Evolutionary conservation across 2,888 invertebrate species (phyloP), one percentile per base, ranked within the genome.

Genomic region (Napeogenes sylphis): DNA sequence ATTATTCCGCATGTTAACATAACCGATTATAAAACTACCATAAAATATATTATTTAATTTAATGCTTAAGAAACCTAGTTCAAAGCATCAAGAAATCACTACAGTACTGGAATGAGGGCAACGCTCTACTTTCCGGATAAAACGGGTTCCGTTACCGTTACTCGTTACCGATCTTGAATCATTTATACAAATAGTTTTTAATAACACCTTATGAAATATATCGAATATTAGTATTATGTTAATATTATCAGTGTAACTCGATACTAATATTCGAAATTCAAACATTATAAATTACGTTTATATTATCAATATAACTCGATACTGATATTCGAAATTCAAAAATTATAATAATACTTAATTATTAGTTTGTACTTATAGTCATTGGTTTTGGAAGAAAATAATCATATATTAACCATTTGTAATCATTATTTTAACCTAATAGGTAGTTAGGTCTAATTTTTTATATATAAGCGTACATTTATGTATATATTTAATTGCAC

Each of bases 81-180:
- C 68, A 65, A 71, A 75, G 74, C 73, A 74, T 75, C 81, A 82
- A 84, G 85, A 83, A 83, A 83, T 82, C 81, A 68, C 67, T 68
- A 77, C 79, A 76, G 68, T 75, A 69, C 78, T 77, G 78, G 82
- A 83, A 86, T 82, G 87, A 75, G 89, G 85, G 81, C 88, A 84
- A 78, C 77, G 87, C 78, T 84, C 88, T 77, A 88, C 85, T 86
- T 87, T 81, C 82, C 77, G 82, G 74, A 73, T 69, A 63, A 70
- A 87, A 87, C 88, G 79, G 84, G 87, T 88, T 85, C 62, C 63
- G 67, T 68, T 65, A 67, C 66, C 66, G 70, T 67, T 68, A 70
- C 62, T 68, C 65, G 66, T 65, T 68, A 64, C 68, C 59, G 65
- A 65, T 67, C 64, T 65, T 62, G 58, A 65, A 62, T 67, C 62